Percentiles rank a stretch among this genome's conserved stretches.
phyloP scores from a whole-genome alignment of 2,113 vertebrate species.

The Brachyistius frenatus region DNA sequence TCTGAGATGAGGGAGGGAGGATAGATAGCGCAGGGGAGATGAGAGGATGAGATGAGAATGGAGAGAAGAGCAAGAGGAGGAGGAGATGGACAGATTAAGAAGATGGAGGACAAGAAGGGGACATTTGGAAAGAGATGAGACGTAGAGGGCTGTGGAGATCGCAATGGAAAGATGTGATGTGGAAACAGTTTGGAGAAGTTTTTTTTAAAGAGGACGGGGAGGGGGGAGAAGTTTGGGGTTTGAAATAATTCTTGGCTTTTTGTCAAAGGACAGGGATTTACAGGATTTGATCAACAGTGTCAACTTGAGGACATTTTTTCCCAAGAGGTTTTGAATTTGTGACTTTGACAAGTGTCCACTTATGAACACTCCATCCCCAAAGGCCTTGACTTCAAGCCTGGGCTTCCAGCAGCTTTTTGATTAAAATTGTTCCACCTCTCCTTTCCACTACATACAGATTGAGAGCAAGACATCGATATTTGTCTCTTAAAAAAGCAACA shows the following conservation, averaged over 20 bases:
- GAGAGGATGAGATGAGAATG: conserved; percentile 70
- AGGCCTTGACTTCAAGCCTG: conserved; percentile 55
- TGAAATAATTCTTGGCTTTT: conserved; percentile 69
- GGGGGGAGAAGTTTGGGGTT: conserved; percentile 51
- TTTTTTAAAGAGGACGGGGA: conserved; percentile 33
- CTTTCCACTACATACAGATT: conserved; percentile 34
- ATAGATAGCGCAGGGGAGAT: conserved; percentile 70
- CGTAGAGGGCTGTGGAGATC: conserved; percentile 51
- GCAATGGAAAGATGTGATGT: conserved; percentile 60
- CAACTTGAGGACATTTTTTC: conserved; percentile 68
- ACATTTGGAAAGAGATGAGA: conserved; percentile 71
- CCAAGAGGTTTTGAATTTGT: conserved; percentile 57
- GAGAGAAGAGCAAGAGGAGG: conserved; percentile 54
- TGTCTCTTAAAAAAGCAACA: conserved; percentile 34
- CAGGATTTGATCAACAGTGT: conserved; percentile 65
- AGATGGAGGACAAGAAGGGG: conserved; percentile 66
- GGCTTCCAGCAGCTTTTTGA: conserved; percentile 59
- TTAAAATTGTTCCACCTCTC: conserved; percentile 33
- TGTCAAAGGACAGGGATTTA: conserved; percentile 69
- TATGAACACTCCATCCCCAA: conserved; percentile 53
- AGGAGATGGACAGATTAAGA: conserved; percentile 67
- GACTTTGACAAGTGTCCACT: conserved; percentile 45
- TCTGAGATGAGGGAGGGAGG: conserved; percentile 73
- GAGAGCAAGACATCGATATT: conserved; percentile 43
- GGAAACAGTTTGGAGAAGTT: conserved; percentile 64